Base-by-base conservation (phyloP, 2,888 invertebrate species). In the Atherix ibis region DNA sequence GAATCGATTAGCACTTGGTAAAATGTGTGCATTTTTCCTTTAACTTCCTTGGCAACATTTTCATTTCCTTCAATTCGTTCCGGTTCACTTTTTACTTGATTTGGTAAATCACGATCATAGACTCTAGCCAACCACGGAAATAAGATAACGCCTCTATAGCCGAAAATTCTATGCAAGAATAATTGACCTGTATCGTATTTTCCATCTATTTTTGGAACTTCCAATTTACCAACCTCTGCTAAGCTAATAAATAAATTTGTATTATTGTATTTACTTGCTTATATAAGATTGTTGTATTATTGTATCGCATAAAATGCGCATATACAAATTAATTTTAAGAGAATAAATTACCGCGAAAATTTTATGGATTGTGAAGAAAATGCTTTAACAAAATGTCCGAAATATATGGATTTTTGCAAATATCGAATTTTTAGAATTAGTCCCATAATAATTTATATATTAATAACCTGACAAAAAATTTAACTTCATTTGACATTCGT, bases 1-100 rank as follows among this genome's bases (percentile, higher is more conserved):
- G 89, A 83, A 62, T 98, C 97, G 46, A 98, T 95, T 27, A 98
- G 68, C 27, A 94, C 95, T 69, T 98, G 95, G 61, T 98, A 98
- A 60, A 92, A 97, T 25, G 91, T 85, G 51, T 92, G 89, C 5
- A 87, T 83, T 54, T 78, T 72, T 30, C 91, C 88, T 60, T 88
- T 83, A 8, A 87, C 84, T 63, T 88, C 88, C 54, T 84, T 85
- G 18, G 79, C 76, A 12, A 76, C 78, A 44, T 58, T 65, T 5
- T 35, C 44, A 59, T 54, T 45, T 65, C 65, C 27, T 57, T 40
- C 36, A 13, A 18, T 2, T 16, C 36, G 37, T 22, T 34, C 38
- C 3, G 35, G 31, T 3, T 34, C 36, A 5, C 26, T 66, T 48
- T 74, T 72, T 48, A 69, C 71, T 53, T 76, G 76, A 48, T 68